These are phyloP conservation scores for Temnothorax longispinosus DNA, from an alignment of 1,140 invertebrate species.

Conservation along the genomic window DNA sequence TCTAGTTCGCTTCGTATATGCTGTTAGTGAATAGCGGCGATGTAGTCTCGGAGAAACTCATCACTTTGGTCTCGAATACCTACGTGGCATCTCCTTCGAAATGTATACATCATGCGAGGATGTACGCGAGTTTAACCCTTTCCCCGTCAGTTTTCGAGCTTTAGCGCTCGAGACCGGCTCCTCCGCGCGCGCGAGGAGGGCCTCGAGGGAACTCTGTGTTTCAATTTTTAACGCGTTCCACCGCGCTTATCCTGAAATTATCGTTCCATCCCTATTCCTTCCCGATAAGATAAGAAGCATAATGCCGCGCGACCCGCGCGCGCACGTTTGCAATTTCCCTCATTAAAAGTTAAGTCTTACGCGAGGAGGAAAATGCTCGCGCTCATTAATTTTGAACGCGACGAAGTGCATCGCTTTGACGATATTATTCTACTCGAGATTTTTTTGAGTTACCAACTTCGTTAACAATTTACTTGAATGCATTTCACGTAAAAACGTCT, in stretches of 20 bases:
- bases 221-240: slow-evolving; percentile 26
- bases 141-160: slow-evolving; percentile 6
- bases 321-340: slow-evolving; percentile 48
- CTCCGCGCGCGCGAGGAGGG: background rate
- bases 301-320: background rate
- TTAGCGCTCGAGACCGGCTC: background rate
- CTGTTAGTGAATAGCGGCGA: slow-evolving; percentile 21
- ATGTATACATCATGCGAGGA: slow-evolving; percentile 2
- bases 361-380: slow-evolving; percentile 30
- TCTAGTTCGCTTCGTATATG: slow-evolving; percentile 51
- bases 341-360: slow-evolving; percentile 52
- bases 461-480: slow-evolving; percentile 14
- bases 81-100: slow-evolving; percentile 19
- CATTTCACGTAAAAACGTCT: slow-evolving; percentile 10
- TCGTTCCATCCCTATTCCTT: background rate
- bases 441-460: slow-evolving; percentile 36
- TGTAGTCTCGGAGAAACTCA: slow-evolving; percentile 43
- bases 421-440: slow-evolving; percentile 45
- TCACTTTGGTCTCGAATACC: slow-evolving; percentile 17
- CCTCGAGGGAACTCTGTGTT: background rate
- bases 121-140: slow-evolving; percentile 4
- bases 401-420: slow-evolving; percentile 32
- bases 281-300: slow-evolving; percentile 29
- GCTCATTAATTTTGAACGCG: slow-evolving; percentile 53
- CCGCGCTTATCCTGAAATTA: slow-evolving; percentile 35